These are phyloP conservation scores for Cephus cinctus DNA, from an alignment of 1,140 invertebrate species.

Conservation along the genomic window DNA sequence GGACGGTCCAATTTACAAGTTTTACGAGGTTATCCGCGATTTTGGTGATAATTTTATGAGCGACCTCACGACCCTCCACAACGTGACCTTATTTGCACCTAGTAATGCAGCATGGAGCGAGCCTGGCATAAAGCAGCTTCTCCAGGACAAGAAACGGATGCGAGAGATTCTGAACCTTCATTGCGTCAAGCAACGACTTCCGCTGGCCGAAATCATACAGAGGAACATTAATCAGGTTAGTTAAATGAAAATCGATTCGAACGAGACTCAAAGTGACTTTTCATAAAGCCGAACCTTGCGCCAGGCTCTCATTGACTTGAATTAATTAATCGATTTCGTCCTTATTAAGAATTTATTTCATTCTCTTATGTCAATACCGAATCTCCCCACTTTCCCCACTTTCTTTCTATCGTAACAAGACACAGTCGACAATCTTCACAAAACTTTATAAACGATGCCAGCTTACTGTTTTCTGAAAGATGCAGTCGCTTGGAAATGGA, in stretches of 20 bases:
- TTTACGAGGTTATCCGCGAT: slow-evolving; percentile 77
- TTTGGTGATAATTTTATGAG: slow-evolving; percentile 72
- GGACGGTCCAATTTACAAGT: slow-evolving; percentile 78
- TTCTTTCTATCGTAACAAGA: no score
- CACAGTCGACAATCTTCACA: no score
- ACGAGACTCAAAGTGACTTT: no score
- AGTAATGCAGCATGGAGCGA: slow-evolving; percentile 80
- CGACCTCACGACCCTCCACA: slow-evolving; percentile 66
- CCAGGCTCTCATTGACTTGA: no score
- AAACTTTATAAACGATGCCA: no score
- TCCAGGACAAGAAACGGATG: slow-evolving; percentile 68
- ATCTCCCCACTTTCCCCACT: no score
- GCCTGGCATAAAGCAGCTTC: slow-evolving; percentile 66
- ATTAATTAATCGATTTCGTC: no score
- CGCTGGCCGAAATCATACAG: slow-evolving; percentile 72
- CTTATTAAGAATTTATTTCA: no score
- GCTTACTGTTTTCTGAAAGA: slow-evolving; percentile 29
- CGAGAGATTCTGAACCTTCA: slow-evolving; percentile 79
- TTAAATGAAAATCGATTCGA: no score
- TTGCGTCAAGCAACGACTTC: slow-evolving; percentile 70
- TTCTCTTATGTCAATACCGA: no score
- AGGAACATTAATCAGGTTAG: slow-evolving; percentile 70
- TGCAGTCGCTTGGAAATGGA: slow-evolving; percentile 25
- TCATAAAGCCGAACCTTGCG: no score
- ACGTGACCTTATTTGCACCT: slow-evolving; percentile 85